phyloP scores from a whole-genome alignment of 2,888 invertebrate species.

The Thymelicus lineola region DNA sequence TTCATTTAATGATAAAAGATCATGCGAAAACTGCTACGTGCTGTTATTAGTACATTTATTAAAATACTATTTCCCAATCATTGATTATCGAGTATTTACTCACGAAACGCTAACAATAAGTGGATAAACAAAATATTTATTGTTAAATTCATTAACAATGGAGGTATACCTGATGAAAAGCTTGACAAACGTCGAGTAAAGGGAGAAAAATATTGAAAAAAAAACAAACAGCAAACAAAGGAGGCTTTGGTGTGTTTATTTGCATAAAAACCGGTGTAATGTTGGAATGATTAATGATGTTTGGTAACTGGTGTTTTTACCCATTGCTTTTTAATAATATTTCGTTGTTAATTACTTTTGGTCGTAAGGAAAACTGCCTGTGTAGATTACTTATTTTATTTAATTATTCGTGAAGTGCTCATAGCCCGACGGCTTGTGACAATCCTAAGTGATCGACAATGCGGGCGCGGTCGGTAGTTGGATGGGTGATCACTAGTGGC shows the following conservation, averaged over 20 bases:
- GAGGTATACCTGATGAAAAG: constrained; percentile 5
- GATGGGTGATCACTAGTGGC: no score
- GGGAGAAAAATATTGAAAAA: constrained; percentile 2
- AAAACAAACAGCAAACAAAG: constrained; percentile 3
- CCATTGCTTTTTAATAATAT: constrained; percentile 12
- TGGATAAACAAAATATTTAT: not conserved
- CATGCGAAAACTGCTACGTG: no score
- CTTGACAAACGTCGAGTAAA: constrained; percentile 7
- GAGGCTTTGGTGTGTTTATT: constrained; percentile 15
- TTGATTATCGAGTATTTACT: not conserved
- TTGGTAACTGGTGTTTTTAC: constrained; percentile 19
- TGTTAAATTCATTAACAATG: constrained; percentile 4
- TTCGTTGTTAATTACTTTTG: constrained; percentile 10
- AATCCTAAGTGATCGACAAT: no score
- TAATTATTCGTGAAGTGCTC: no score
- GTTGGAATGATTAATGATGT: constrained; percentile 24
- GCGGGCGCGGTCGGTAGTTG: no score
- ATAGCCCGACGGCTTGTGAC: no score
- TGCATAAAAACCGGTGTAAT: constrained; percentile 24
- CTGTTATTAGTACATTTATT: no score
- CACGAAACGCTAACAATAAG: not conserved
- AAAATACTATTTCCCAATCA: no score
- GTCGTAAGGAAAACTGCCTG: not conserved
- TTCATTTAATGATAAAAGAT: no score
- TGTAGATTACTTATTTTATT: not conserved